Percentiles rank a stretch among this genome's conserved stretches.
Conservation (phyloP, 2,888 invertebrate species). For the Busseola fusca region DNA sequence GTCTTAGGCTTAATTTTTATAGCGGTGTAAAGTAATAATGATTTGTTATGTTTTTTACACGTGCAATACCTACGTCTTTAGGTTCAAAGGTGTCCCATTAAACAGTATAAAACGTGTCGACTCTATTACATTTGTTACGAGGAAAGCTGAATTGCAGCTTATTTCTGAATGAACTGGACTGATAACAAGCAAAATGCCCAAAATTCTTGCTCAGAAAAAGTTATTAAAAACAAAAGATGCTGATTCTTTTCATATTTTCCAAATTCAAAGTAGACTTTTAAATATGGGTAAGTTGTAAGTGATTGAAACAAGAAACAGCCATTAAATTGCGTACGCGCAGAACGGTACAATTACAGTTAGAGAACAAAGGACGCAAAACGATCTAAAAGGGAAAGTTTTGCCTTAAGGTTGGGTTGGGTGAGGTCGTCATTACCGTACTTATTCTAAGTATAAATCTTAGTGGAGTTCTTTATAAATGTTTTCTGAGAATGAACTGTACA, state of each 20-base stretch:
- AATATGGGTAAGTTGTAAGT: background rate
- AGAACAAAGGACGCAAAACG: slow-evolving; percentile 23
- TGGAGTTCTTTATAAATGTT: background rate
- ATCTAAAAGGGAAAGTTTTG: slow-evolving; percentile 43
- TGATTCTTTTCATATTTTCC: background rate
- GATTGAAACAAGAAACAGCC: slow-evolving; percentile 1
- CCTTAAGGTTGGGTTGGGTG: slow-evolving; percentile 26
- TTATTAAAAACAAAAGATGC: background rate
- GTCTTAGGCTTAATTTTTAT: slow-evolving; percentile 5
- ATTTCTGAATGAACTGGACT: too few species aligned
- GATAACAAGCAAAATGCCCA: too few species aligned
- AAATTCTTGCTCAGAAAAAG: too few species aligned
- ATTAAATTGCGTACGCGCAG: slow-evolving; percentile 14
- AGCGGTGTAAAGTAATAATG: slow-evolving; percentile 1
- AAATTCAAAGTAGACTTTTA: background rate
- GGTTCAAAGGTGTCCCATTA: slow-evolving; percentile 20
- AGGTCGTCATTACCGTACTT: slow-evolving; percentile 21
- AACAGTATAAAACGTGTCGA: slow-evolving; percentile 6
- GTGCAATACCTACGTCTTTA: slow-evolving; percentile 26
- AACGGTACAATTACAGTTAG: slow-evolving; percentile 45
- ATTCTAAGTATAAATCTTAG: background rate
- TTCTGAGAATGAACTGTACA: background rate
- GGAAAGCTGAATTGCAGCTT: background rate
- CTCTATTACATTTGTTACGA: background rate
- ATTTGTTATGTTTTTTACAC: slow-evolving; percentile 35